phyloP scores from a whole-genome alignment of 2,888 invertebrate genomes.

The Augochlorella aurata region DNA sequence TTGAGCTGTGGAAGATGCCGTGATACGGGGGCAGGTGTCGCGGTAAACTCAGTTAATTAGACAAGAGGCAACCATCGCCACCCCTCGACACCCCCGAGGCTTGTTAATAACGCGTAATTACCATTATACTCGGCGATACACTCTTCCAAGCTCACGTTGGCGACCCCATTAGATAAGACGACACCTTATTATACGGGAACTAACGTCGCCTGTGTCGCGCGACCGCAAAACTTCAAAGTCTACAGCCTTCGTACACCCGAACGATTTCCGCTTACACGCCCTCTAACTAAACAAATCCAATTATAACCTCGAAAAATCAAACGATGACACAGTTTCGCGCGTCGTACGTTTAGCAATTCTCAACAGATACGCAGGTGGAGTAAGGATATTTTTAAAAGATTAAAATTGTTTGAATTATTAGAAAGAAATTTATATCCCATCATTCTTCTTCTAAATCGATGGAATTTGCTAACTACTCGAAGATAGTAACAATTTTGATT shows the following conservation, averaged over 20 bases:
- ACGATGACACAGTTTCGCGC: neutral
- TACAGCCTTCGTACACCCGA: constrained; percentile 36
- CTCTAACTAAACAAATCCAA: neutral
- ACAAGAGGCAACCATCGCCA: constrained; percentile 81
- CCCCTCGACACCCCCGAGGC: constrained; percentile 76
- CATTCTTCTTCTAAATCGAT: no score
- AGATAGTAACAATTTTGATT: neutral
- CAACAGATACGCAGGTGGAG: no score
- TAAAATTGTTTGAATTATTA: no score
- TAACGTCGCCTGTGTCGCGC: constrained; percentile 66
- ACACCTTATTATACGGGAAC: constrained; percentile 81
- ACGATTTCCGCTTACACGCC: neutral
- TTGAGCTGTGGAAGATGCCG: constrained; percentile 79
- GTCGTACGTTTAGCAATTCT: neutral
- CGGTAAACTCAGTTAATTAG: constrained; percentile 82
- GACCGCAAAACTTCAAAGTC: constrained; percentile 67
- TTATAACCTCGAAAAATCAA: neutral
- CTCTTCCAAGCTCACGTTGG: constrained; percentile 78
- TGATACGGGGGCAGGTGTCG: constrained; percentile 81
- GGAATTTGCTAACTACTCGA: no score
- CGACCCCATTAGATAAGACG: constrained; percentile 82
- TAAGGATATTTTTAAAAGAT: no score
- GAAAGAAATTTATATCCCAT: no score
- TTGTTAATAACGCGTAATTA: constrained; percentile 83
- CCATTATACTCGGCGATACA: constrained; percentile 82